These are phyloP conservation scores for Gnathonemus echidnorhynchus DNA, from an alignment of 2,113 vertebrate species.

Conservation along the genomic window DNA sequence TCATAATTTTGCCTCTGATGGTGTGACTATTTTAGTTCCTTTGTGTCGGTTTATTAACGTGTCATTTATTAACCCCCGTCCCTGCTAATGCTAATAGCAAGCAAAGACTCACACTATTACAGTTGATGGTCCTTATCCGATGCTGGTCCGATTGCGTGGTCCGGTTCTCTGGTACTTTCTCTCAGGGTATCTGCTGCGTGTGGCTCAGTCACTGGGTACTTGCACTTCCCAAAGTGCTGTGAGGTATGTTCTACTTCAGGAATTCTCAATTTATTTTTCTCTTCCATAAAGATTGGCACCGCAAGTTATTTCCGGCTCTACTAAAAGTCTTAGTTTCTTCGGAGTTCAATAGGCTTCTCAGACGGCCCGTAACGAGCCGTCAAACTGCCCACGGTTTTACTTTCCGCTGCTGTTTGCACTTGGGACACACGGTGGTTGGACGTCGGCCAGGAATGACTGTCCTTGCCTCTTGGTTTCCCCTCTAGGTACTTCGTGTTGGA, in stretches of 20 bases:
- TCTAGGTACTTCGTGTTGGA: constrained; percentile 76
- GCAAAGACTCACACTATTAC: neutral
- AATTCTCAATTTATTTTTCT: neutral
- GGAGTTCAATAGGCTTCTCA: neutral
- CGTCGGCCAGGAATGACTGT: neutral
- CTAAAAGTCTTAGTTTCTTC: neutral
- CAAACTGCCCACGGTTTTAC: neutral
- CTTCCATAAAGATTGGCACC: neutral
- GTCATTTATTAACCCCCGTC: neutral
- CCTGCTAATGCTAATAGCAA: neutral
- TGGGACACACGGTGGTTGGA: neutral
- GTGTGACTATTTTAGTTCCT: neutral
- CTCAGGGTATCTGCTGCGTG: neutral
- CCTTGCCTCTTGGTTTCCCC: constrained; percentile 5
- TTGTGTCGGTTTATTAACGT: neutral
- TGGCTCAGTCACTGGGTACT: neutral
- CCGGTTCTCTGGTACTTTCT: neutral
- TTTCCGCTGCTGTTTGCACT: neutral
- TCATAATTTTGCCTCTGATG: neutral
- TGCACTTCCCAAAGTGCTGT: neutral
- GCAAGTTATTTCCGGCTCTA: neutral
- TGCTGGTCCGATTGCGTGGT: neutral
- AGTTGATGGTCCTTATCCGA: neutral
- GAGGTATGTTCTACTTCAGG: neutral
- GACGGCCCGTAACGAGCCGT: neutral